Conservation (phyloP, 2,797 vertebrate species). For the Sebastes oblongus region DNA sequence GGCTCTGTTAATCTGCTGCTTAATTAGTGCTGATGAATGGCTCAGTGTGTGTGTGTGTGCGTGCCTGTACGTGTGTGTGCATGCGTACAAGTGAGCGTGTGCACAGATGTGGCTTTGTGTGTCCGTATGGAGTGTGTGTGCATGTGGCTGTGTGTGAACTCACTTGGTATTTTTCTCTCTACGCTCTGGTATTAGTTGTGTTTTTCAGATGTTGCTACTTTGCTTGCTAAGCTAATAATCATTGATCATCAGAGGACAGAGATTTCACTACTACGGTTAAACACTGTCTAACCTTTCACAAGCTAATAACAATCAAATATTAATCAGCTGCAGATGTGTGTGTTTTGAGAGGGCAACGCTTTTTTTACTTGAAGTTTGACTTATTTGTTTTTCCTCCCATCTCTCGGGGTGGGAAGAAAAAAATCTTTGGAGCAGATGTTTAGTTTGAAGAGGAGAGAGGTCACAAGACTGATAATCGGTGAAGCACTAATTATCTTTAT, state of each 20-base stretch:
- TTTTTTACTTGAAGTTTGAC: slow-evolving; percentile 77
- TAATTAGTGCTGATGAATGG: slow-evolving; percentile 84
- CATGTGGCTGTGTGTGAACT: slow-evolving; percentile 16
- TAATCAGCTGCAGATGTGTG: slow-evolving; percentile 85
- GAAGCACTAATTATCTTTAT: slow-evolving; percentile 99
- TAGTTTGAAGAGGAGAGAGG: slow-evolving; percentile 90
- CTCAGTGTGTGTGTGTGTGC: slow-evolving; percentile 42
- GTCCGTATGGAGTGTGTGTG: not conserved
- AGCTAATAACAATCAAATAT: slow-evolving; percentile 83
- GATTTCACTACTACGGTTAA: slow-evolving; percentile 44
- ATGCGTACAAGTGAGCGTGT: not conserved
- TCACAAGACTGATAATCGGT: slow-evolving; percentile 92
- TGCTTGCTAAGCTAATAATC: slow-evolving; percentile 63
- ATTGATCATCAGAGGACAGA: slow-evolving; percentile 59
- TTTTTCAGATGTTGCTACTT: slow-evolving; percentile 30
- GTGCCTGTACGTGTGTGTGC: not conserved
- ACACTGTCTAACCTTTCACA: slow-evolving; percentile 63
- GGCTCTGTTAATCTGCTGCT: slow-evolving; percentile 78
- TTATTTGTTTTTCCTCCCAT: slow-evolving; percentile 74
- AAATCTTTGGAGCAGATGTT: slow-evolving; percentile 82
- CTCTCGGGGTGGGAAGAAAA: not conserved
- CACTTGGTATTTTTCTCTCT: slow-evolving; percentile 36
- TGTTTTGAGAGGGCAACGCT: slow-evolving; percentile 77
- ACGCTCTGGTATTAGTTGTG: slow-evolving; percentile 35
- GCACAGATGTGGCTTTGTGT: slow-evolving; percentile 20